A percentile compares a stretch with the other conserved stretches of the same genome.
Evolutionary conservation across 2,797 vertebrate genomes (phyloP).

Genomic region (Podargus strigoides): DNA sequence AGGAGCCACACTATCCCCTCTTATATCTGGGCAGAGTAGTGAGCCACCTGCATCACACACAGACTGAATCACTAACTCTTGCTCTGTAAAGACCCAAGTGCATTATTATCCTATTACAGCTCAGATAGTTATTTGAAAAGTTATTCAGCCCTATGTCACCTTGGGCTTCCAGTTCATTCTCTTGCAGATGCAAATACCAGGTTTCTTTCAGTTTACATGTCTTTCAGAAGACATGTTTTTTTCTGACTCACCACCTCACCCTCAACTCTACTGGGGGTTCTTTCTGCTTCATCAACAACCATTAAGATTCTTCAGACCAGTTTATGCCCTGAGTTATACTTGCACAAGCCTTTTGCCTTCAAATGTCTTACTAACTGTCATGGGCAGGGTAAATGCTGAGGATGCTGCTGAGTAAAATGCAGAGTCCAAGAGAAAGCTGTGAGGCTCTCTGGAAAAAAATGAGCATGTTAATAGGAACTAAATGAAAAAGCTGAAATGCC

Average conservation of each 20-base stretch:
- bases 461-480: not conserved
- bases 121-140: not conserved
- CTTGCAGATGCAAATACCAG: not conserved
- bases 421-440: not conserved
- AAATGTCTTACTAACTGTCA: not conserved
- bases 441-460: not conserved
- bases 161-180: not conserved
- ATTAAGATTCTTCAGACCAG: not conserved
- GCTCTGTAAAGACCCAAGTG: not conserved
- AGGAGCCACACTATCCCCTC: not conserved
- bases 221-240: not conserved
- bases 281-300: not conserved
- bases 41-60: not conserved
- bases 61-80: not conserved
- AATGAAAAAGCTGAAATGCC: not conserved
- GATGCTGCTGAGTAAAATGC: not conserved
- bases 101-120: not conserved
- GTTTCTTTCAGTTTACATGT: not conserved
- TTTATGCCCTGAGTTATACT: not conserved
- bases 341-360: not conserved
- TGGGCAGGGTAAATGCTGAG: not conserved
- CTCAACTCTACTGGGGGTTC: not conserved
- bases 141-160: not conserved
- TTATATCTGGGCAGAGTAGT: not conserved
- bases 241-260: not conserved